Base-by-base conservation (phyloP, 2,113 vertebrate genomes). In the Phaethon lepturus region DNA sequence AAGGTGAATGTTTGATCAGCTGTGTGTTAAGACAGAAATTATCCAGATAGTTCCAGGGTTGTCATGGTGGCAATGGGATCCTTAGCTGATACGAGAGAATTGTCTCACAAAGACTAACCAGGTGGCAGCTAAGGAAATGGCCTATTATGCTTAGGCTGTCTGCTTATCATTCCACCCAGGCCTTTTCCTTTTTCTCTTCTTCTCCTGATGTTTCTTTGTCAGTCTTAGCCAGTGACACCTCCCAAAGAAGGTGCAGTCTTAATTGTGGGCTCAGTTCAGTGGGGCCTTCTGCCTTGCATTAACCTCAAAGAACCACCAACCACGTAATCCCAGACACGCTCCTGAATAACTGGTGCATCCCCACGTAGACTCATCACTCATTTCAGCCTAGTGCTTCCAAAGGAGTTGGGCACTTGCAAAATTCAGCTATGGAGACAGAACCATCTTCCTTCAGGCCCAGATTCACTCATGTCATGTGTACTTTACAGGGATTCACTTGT, bases 1-100 rank as follows among this genome's bases (percentile, higher is more conserved):
- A 90, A 93, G 71, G 42, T 64, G 86, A 56, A 79, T 83, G 86
- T 86, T 96, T 92, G 92, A 92, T 75, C 88, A 95, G 82, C 91
- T 95, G 78, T 47, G 68, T 83, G 78, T 60, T 56, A 74, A 94
- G 75, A 40, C 82, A 92, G 86, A 95, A 93, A 83, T 72, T 52
- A 93, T 56, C 91, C 79, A 78, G 86, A 90, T 28, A 49, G 71
- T 80, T 90, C 58, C 82, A 45, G 67, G 88, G 93, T 95, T 92
- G 94, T 93, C 93, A 92, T 90, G 94, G 86, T 93, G 93, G 86
- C 88, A 90, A 59, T 1, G 17, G 90, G 78, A 90, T 90, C 78
- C 92, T 83, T 64, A 63, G 86, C 78, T 86, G 93, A 82, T 47
- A 59, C 38, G 62, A 40, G 92, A 84, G 82, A 95, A 78, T 13